phyloP scores from a whole-genome alignment of 2,113 vertebrate genomes.

The Anarhynchus alexandrinus region DNA sequence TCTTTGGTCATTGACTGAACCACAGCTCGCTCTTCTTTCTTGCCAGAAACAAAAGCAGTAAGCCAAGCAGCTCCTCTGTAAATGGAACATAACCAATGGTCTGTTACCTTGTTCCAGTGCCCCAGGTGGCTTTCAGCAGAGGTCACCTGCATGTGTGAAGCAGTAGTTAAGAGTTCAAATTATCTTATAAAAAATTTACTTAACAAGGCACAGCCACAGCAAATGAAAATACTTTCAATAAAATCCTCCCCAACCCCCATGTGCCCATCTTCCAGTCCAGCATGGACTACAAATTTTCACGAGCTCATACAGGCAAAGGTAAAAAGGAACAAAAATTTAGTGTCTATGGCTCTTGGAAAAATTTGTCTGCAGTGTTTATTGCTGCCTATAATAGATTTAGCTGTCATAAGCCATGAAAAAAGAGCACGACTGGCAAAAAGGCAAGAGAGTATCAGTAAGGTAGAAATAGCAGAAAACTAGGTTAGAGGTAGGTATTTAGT shows the following conservation, averaged over 20 bases:
- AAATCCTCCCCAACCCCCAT: not conserved
- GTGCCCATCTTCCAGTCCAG: not conserved
- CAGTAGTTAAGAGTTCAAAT: not conserved
- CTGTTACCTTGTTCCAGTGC: not conserved
- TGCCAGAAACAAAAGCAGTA: not conserved
- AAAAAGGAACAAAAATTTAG: not conserved
- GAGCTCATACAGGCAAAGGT: not conserved
- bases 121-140: not conserved
- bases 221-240: not conserved
- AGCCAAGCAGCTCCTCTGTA: not conserved
- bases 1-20: not conserved
- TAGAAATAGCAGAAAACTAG: constrained; percentile 1
- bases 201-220: not conserved
- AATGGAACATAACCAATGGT: not conserved
- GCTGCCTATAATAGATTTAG: not conserved
- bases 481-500: not conserved
- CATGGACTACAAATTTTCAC: not conserved
- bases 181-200: not conserved
- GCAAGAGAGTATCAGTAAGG: not conserved
- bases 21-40: not conserved
- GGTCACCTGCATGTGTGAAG: not conserved
- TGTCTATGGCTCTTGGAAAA: not conserved
- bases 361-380: not conserved
- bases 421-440: constrained; percentile 35
- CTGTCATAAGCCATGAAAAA: constrained; percentile 22